Percentiles rank a stretch among this genome's conserved stretches.
Evolutionary conservation across 2,888 invertebrate species (phyloP).

Genomic region (Notodonta dromedarius): DNA sequence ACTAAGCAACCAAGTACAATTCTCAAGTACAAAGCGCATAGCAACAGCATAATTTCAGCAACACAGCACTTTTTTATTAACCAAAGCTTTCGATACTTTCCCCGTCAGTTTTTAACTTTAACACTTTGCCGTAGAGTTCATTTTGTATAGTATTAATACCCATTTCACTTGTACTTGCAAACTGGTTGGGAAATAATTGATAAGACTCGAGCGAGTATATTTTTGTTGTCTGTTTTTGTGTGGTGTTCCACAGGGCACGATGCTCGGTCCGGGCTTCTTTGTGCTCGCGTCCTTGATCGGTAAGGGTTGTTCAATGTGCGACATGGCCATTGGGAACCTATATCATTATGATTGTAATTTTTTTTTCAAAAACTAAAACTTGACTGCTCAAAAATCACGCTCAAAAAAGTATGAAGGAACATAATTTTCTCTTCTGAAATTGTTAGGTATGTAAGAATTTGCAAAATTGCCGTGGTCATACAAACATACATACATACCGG

Average conservation of each 20-base stretch:
- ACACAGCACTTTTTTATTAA: slow-evolving; percentile 60
- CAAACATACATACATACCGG: too few relatives aligned
- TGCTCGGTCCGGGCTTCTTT: slow-evolving; percentile 26
- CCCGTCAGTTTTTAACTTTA: slow-evolving; percentile 34
- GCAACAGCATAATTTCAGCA: slow-evolving; percentile 54
- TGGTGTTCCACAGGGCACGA: slow-evolving; percentile 39
- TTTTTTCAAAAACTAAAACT: too few relatives aligned
- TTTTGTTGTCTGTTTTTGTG: slow-evolving; percentile 43
- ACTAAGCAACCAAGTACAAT: background rate
- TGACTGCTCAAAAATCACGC: too few relatives aligned
- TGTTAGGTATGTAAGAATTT: too few relatives aligned
- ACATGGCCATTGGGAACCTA: background rate
- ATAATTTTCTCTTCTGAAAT: too few relatives aligned
- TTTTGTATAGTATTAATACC: slow-evolving; percentile 6
- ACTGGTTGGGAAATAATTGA: slow-evolving; percentile 59
- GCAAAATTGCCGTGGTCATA: too few relatives aligned
- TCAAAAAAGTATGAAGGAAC: too few relatives aligned
- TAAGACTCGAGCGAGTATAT: slow-evolving; percentile 47
- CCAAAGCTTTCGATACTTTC: slow-evolving; percentile 52
- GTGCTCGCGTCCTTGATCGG: slow-evolving; percentile 5
- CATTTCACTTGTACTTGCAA: slow-evolving; percentile 45
- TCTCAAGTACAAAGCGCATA: slow-evolving; percentile 40
- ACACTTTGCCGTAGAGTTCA: slow-evolving; percentile 3
- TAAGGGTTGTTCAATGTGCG: slow-evolving; percentile 1
- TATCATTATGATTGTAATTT: too few relatives aligned